Evolutionary conservation across 2,113 vertebrate species (phyloP).

Genomic region (Notechis scutatus): DNA sequence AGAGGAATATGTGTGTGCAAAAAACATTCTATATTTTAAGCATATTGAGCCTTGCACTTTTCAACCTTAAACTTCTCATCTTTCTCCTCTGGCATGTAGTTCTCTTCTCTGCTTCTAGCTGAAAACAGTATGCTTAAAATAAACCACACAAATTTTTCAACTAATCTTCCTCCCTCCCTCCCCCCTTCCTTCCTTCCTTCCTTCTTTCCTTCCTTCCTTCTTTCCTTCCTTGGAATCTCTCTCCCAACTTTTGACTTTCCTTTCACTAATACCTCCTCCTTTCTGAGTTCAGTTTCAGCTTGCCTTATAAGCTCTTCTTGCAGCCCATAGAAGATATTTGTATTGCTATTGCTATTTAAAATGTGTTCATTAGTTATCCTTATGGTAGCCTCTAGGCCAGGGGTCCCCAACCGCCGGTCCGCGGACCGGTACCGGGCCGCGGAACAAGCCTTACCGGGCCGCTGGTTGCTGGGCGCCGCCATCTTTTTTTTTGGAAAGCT

Average conservation of each 20-base stretch:
- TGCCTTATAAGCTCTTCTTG: neutral
- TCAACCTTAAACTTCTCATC: neutral
- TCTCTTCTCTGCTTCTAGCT: neutral
- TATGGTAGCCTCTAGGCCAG: neutral
- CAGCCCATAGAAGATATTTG: neutral
- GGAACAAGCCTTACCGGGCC: too few relatives aligned
- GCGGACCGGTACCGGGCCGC: too few relatives aligned
- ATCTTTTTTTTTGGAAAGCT: too few relatives aligned
- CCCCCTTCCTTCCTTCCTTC: too few relatives aligned
- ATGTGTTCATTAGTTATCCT: neutral
- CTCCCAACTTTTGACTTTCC: neutral
- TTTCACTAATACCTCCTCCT: neutral
- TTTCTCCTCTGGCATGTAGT: neutral
- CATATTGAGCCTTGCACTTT: neutral
- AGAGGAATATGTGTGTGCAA: neutral
- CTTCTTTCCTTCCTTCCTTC: too few relatives aligned
- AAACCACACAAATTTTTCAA: neutral
- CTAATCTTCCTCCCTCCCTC: neutral
- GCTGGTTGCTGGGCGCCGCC: too few relatives aligned
- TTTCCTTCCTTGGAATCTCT: neutral
- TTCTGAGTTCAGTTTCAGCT: neutral
- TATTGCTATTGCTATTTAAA: neutral
- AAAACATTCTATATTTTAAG: neutral
- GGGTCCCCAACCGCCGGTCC: too few relatives aligned
- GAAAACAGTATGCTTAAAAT: neutral